Evolutionary conservation across 1,140 invertebrate species (phyloP).

Genomic region (Meloidogyne exigua): DNA sequence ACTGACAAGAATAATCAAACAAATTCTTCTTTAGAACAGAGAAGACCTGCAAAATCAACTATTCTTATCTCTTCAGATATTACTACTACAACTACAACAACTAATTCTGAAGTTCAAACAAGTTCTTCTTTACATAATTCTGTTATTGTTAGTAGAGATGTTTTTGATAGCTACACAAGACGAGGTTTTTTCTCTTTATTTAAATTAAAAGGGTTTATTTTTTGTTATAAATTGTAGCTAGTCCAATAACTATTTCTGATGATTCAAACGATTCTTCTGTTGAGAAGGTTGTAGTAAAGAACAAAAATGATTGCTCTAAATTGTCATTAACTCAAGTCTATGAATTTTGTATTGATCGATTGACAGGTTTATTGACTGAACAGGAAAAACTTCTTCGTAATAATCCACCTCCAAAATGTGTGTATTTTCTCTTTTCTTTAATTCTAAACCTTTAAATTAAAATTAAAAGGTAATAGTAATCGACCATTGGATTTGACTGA

Average conservation of each 20-base stretch:
- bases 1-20: neutral
- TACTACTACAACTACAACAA: no score
- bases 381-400: neutral
- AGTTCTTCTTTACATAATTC: neutral
- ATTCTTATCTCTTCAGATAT: neutral
- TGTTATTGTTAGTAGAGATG: neutral
- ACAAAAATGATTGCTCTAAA: neutral
- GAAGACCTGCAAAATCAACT: neutral
- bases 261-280: neutral
- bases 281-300: neutral
- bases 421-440: neutral
- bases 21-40: neutral
- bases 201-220: neutral
- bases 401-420: neutral
- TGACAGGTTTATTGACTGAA: neutral
- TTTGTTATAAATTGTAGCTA: neutral
- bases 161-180: neutral
- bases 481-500: neutral
- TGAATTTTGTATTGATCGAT: neutral
- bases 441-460: no score
- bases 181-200: neutral
- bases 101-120: neutral
- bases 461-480: neutral
- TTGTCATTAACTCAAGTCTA: neutral
- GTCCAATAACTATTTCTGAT: slow-evolving; percentile 2